These are phyloP conservation scores for Auanema freiburgensis DNA, from an alignment of 2,888 invertebrate genomes.

Conservation along the genomic window DNA sequence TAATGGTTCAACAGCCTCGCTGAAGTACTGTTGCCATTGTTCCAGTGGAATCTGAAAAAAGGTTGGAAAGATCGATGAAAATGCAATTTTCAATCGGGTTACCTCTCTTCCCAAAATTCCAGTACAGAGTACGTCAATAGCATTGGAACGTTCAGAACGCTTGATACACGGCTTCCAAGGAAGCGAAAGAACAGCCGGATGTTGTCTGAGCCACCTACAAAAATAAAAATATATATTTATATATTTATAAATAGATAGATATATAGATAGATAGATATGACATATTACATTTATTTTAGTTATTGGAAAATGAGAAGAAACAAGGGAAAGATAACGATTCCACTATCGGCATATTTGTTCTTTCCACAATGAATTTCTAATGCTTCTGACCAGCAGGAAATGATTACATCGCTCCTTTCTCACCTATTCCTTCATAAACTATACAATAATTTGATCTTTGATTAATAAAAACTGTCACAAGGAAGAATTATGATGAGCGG, in stretches of 20 bases:
- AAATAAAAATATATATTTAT: background rate
- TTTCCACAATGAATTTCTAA: too few relatives aligned
- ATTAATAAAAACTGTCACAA: background rate
- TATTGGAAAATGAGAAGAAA: too few relatives aligned
- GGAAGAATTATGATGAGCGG: background rate
- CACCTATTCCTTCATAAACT: background rate
- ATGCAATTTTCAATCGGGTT: background rate
- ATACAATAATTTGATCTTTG: background rate
- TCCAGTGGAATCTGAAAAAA: constrained; percentile 40
- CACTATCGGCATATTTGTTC: too few relatives aligned
- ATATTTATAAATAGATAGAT: background rate
- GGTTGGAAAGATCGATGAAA: background rate
- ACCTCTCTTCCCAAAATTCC: constrained; percentile 59
- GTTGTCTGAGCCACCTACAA: constrained; percentile 84
- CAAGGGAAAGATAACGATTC: too few relatives aligned
- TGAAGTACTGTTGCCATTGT: constrained; percentile 59
- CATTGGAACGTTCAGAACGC: constrained; percentile 89
- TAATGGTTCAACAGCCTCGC: constrained; percentile 58
- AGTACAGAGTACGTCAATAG: constrained; percentile 74
- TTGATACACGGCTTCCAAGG: constrained; percentile 83
- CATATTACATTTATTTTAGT: too few relatives aligned
- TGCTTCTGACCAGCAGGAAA: too few relatives aligned
- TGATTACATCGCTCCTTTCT: background rate
- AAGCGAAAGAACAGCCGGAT: constrained; percentile 81
- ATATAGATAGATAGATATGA: too few relatives aligned